These are phyloP conservation scores for Origma solitaria DNA, from an alignment of 2,113 vertebrate genomes.

Conservation along the genomic window DNA sequence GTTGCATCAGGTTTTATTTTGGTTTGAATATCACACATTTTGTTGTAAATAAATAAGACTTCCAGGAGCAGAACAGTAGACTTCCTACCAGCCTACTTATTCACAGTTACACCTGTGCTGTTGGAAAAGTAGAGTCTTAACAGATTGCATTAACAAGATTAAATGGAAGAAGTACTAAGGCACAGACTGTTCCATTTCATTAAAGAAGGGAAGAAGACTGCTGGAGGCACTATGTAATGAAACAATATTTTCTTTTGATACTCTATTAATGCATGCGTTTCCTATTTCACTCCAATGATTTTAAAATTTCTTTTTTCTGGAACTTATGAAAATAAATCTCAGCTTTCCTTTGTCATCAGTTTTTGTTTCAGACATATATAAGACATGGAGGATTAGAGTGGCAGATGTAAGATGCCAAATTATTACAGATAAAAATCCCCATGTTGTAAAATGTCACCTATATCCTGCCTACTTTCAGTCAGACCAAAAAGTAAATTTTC, in stretches of 20 bases:
- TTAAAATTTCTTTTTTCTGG: background rate
- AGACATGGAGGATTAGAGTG: background rate
- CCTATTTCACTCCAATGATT: background rate
- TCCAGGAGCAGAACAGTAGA: slow-evolving; percentile 27
- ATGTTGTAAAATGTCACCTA: background rate
- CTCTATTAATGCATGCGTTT: background rate
- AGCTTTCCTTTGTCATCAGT: background rate
- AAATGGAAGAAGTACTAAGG: slow-evolving; percentile 74
- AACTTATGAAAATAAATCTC: background rate
- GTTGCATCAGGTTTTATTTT: slow-evolving; percentile 79
- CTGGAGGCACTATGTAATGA: background rate
- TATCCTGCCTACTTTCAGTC: background rate
- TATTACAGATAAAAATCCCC: background rate
- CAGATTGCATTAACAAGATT: slow-evolving; percentile 80
- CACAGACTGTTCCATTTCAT: slow-evolving; percentile 73
- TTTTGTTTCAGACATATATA: background rate
- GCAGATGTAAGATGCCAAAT: background rate
- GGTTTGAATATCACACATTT: slow-evolving; percentile 71
- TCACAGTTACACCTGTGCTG: slow-evolving; percentile 54
- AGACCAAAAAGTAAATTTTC: background rate
- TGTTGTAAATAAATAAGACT: slow-evolving; percentile 40
- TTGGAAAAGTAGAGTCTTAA: slow-evolving; percentile 66
- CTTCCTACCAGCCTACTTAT: slow-evolving; percentile 29
- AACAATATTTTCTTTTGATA: background rate
- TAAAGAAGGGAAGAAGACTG: slow-evolving; percentile 63